Percentiles rank a stretch among this genome's conserved stretches.
These are phyloP conservation scores for Hippocampus abdominalis DNA, from an alignment of 2,113 vertebrate genomes.

Conservation along the genomic window DNA sequence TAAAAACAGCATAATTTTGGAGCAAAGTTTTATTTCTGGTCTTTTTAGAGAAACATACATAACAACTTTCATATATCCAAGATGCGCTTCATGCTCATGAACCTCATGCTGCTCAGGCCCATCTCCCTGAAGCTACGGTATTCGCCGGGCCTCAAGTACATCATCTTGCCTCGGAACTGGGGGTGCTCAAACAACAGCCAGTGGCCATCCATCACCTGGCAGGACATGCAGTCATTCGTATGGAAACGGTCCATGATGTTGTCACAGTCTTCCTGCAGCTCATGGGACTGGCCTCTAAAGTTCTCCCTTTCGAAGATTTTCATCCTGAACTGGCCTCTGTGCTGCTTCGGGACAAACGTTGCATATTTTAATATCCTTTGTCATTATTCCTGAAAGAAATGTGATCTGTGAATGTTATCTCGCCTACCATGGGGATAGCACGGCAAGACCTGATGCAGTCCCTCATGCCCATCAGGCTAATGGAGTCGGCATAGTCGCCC, in stretches of 20 bases:
- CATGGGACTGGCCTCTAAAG: not conserved
- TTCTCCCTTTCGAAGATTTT: conserved; percentile 42
- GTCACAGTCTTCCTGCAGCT: conserved; percentile 2
- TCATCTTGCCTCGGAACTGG: conserved; percentile 67
- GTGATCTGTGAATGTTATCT: not conserved
- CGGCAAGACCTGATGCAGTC: conserved; percentile 66
- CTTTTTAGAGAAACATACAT: not conserved
- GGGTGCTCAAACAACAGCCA: conserved; percentile 77
- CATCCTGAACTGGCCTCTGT: conserved; percentile 53
- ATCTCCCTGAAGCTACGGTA: conserved; percentile 66
- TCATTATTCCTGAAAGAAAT: not conserved
- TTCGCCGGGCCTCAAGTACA: conserved; percentile 70
- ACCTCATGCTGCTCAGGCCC: conserved; percentile 41
- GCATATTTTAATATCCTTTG: not conserved
- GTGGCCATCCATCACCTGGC: conserved; percentile 74
- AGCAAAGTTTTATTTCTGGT: not conserved
- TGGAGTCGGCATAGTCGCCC: conserved; percentile 70
- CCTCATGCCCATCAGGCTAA: conserved; percentile 59
- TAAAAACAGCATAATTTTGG: not conserved
- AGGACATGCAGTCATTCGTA: conserved; percentile 9
- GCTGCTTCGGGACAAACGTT: conserved; percentile 13
- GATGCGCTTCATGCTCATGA: conserved; percentile 66
- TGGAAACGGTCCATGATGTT: conserved; percentile 5
- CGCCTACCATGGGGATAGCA: conserved; percentile 66
- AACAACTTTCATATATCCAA: conserved; percentile 41